Base-by-base conservation (phyloP, 2,113 vertebrate genomes). In the Alethe diademata region DNA sequence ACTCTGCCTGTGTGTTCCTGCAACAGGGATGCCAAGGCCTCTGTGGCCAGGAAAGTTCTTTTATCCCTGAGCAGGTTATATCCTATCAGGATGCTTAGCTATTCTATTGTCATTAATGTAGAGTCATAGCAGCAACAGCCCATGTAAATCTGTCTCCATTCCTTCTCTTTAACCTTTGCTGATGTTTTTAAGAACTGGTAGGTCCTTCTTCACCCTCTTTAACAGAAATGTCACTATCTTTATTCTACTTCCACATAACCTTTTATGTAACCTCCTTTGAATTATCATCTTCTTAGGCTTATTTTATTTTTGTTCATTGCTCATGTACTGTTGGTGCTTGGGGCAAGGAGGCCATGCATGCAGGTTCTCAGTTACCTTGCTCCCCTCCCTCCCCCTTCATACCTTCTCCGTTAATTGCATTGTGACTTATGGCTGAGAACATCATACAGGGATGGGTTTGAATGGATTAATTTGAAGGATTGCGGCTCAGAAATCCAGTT, bases 401-500 rank as follows among this genome's bases (percentile, higher is more conserved):
- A 70, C 78, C 51, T 79, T 80, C 75, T 79, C 42, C 0, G 1
- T 51, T 93, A 79, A 83, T 90, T 6, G 0, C 67, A 51, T 58
- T 92, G 71, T 90, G 79, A 79, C 67, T 94, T 86, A 51, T 15
- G 42, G 58, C 67, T 53, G 60, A 82, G 81, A 87, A 79, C 85
- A 67, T 86, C 88, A 66, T 53, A 67, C 4, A 50, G 69, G 86
- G 78, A 71, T 93, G 57, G 14, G 31, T 93, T 96, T 97, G 94
- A 96, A 88, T 48, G 74, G 84, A 96, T 94, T 97, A 86, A 78
- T 86, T 67, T 79, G 78, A 92, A 94, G 45, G 88, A 80, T 29
- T 88, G 79, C 8, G 5, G 79, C 88, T 96, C 88, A 90, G 82
- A 86, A 96, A 92, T 92, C 86, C 92, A 95, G 71, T 90, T 93